Evolutionary conservation across 2,888 invertebrate species (phyloP), one percentile per base, ranked within the genome.

Genomic region (Cetonia aurata): DNA sequence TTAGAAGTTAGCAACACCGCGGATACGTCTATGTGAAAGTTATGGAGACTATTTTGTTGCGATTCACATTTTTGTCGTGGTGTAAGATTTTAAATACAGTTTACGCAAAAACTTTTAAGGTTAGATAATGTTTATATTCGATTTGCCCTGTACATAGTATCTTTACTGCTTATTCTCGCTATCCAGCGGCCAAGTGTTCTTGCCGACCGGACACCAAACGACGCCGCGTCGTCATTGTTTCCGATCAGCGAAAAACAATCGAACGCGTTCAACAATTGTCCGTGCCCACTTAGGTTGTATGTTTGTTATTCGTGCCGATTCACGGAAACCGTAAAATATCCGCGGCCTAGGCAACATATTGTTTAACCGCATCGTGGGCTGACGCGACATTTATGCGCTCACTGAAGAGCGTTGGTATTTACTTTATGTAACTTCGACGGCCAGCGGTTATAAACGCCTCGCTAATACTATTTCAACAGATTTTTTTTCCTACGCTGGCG

Each of bases 311-410:
- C 44, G 44, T 59, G 59, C 13, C 44, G 59, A 44, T 59, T 59
- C 59, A 59, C 42, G 44, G 59, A 59, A 59, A 59, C 17, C 42
- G 59, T 59, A 46, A 59, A 59, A 59, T 59, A 59, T 59, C 19
- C 44, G 25, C 59, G 44, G 44, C 19, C 25, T 42, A 17, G 59
- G 59, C 59, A 19, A 59, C 59, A 59, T 12, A 59, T 59, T 44
- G 59, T 19, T 13, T 59, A 6, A 12, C 42, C 59, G 10, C 19
- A 10, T 44, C 12, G 59, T 59, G 55, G 59, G 59, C 9, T 25
- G 59, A 59, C 59, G 42, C 44, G 59, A 59, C 59, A 25, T 59
- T 56, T 56, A 56, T 56, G 25, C 42, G 59, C 13, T 44, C 4
- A 44, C 25, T 59, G 59, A 59, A 59, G 44, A 44, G 59, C 17